These are phyloP conservation scores for Mesitornis unicolor DNA, from an alignment of 2,113 vertebrate species.

Conservation along the genomic window DNA sequence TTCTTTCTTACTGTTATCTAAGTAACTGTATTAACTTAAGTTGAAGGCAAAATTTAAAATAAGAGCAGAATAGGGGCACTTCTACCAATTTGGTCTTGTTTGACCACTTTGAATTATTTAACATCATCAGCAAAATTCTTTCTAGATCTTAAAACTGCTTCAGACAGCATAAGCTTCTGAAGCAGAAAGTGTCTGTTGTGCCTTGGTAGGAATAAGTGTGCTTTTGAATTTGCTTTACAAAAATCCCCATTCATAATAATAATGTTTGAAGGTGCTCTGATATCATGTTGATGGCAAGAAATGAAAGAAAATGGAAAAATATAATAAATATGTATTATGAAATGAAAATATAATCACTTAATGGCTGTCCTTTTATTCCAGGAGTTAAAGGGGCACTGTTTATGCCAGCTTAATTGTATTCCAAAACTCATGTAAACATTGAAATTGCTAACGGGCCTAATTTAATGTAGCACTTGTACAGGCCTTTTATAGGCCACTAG, in stretches of 20 bases:
- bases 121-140: not conserved
- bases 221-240: not conserved
- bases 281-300: not conserved
- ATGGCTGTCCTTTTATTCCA: not conserved
- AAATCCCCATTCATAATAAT: not conserved
- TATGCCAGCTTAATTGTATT: not conserved
- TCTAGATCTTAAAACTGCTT: not conserved
- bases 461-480: not conserved
- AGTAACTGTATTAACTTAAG: not conserved
- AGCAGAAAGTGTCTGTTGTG: not conserved
- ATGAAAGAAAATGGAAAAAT: not conserved
- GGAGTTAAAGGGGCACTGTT: not conserved
- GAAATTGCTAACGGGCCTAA: not conserved
- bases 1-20: not conserved
- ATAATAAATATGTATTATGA: not conserved
- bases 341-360: not conserved
- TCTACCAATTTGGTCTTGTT: not conserved
- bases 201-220: not conserved
- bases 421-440: not conserved
- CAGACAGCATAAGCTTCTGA: not conserved
- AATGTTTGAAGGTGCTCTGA: not conserved
- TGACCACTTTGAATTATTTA: not conserved
- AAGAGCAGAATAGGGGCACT: not conserved
- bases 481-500: not conserved
- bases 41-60: not conserved